Percentiles rank a stretch among this genome's conserved stretches.
These are phyloP conservation scores for Dipodomys stephensi DNA, from an alignment of 2,113 vertebrate genomes.

Conservation along the genomic window DNA sequence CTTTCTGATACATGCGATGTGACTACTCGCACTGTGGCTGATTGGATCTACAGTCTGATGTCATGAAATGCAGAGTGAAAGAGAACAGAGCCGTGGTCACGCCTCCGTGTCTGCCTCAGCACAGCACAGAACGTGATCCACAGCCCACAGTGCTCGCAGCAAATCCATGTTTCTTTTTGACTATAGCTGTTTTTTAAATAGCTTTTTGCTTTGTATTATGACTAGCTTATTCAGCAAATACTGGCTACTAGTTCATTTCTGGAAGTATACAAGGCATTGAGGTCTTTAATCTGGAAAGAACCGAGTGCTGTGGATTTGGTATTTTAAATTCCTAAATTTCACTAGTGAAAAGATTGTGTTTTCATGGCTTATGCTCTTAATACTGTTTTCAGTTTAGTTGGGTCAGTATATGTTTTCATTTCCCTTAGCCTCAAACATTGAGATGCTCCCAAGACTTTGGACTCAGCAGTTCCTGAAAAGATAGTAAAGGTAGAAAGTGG, in stretches of 20 bases:
- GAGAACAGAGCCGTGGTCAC: fast-evolving
- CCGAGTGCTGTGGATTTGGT: background rate
- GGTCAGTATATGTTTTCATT: background rate
- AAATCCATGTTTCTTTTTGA: background rate
- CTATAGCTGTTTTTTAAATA: background rate
- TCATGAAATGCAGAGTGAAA: background rate
- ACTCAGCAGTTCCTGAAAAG: background rate
- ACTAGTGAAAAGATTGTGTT: background rate
- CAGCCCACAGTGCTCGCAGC: background rate
- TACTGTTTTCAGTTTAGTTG: background rate
- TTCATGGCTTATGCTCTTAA: background rate
- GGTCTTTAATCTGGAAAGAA: background rate
- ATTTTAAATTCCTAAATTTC: too few relatives aligned
- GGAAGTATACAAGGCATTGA: background rate
- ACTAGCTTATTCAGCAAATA: background rate
- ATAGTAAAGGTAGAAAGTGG: background rate
- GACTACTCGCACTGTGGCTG: background rate
- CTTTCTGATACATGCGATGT: background rate
- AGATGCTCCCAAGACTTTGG: background rate
- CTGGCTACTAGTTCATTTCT: background rate
- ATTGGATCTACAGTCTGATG: background rate
- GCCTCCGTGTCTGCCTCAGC: background rate
- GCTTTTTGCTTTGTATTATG: background rate
- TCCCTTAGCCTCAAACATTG: background rate
- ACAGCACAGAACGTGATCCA: background rate